Conservation (phyloP, 2,888 invertebrate species). For the Eupsilia transversa region DNA sequence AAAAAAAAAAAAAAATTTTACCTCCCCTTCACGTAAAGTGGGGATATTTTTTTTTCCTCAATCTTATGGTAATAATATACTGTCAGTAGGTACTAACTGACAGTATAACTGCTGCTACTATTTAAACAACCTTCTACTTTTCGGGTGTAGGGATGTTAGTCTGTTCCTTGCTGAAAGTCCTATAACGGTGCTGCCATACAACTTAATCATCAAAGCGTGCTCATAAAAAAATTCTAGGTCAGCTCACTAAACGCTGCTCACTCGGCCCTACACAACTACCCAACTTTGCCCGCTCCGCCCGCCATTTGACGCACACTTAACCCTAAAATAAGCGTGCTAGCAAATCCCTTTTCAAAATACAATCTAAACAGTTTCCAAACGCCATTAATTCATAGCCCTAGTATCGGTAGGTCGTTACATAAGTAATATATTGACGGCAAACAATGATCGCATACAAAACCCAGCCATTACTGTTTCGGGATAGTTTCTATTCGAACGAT, state of each 20-base stretch:
- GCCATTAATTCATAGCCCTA: conserved; percentile 56
- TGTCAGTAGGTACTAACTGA: background rate
- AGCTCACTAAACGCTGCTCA: conserved; percentile 37
- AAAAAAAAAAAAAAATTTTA: too few relatives aligned
- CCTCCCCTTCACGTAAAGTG: too few relatives aligned
- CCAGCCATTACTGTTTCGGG: conserved; percentile 44
- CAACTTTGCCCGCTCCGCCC: conserved; percentile 15
- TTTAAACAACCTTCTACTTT: background rate
- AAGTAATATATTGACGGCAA: conserved; percentile 60
- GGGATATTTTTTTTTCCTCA: too few relatives aligned
- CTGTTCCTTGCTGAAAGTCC: conserved; percentile 17
- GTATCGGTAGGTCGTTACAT: conserved; percentile 52
- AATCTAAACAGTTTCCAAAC: conserved; percentile 49
- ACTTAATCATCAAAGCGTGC: conserved; percentile 41
- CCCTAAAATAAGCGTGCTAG: conserved; percentile 51
- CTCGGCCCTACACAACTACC: conserved; percentile 35
- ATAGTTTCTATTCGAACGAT: conserved; percentile 52
- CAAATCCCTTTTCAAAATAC: conserved; percentile 57
- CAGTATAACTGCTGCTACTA: too few relatives aligned
- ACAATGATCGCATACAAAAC: conserved; percentile 63
- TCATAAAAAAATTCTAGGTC: conserved; percentile 56
- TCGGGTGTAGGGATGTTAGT: background rate
- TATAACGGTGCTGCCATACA: background rate
- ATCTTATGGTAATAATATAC: too few relatives aligned
- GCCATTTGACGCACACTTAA: conserved; percentile 37